Evolutionary conservation across 64 coral and sea anemone genomes (phyloP), one percentile per base, ranked within the genome.

Genomic region (Stylophora pistillata): DNA sequence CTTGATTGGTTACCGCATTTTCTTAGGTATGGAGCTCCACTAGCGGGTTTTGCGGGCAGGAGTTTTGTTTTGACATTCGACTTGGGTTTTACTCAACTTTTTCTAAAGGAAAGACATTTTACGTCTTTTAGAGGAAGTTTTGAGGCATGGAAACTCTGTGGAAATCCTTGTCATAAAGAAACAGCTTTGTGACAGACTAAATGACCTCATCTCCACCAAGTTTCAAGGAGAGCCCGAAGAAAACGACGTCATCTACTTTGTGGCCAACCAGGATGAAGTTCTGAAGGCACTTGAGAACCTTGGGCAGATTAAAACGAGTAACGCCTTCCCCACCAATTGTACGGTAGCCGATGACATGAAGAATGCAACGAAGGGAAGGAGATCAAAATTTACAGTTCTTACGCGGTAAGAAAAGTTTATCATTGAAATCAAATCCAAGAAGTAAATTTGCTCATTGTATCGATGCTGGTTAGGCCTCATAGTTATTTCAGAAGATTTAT

Each of bases 151-250:
- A 0, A 99, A 99, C 54, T 91, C 94, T 47, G 94, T 95, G 53
- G 97, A 99, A 93, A 93, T 99, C 37, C 90, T 99, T 30, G 97
- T 99, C 5, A 91, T 99, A 41, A 95, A 95, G 58, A 95, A 95
- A 56, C 88, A 95, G 84, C 94, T 99, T 0, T 99, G 93, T 18
- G 93, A 99, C 53, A 88, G 97, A 85, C 64, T 99, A 6, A 95
- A 95, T 26, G 90, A 95, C 57, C 91, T 99, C 54, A 88, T 95
- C 37, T 90, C 97, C 23, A 47, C 93, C n/a, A 99, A 99, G 78
- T 86, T 95, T 58, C 97, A 90, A 71, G 93, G 94, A 26, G 97
- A 99, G 7, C 97, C 97, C 21, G 93, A 99, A 78, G 97, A 99
- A 60, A 99, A 99, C 74, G 97, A 99, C 84, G 89, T 94, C 18